These are phyloP conservation scores for Copidosoma floridanum DNA, from an alignment of 1,140 invertebrate genomes.

Conservation along the genomic window DNA sequence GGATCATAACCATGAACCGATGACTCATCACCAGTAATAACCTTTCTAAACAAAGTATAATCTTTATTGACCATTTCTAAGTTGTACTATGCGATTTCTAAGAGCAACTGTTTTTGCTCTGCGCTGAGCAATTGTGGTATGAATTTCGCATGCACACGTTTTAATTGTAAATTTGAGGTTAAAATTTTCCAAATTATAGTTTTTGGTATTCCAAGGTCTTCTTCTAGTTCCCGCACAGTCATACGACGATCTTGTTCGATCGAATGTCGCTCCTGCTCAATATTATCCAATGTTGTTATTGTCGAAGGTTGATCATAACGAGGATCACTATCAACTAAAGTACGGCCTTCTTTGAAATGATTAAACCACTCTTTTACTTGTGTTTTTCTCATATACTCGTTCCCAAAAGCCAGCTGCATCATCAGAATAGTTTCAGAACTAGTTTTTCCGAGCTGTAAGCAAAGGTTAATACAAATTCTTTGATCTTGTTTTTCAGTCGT, in stretches of 20 bases:
- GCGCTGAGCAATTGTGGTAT: constrained; percentile 30
- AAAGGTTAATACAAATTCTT: constrained; percentile 19
- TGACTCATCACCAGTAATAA: constrained; percentile 36
- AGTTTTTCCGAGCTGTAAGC: constrained; percentile 11
- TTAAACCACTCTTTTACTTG: constrained; percentile 11
- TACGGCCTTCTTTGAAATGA: neutral
- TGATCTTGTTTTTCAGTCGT: constrained; percentile 6
- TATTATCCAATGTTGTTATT: constrained; percentile 1
- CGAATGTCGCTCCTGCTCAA: neutral
- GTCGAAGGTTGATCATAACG: neutral
- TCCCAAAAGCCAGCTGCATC: neutral
- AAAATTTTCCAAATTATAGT: constrained; percentile 32
- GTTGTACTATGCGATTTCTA: constrained; percentile 31
- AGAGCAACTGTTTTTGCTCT: constrained; percentile 36
- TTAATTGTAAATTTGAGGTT: constrained; percentile 32
- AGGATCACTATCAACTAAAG: neutral
- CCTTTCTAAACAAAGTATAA: constrained; percentile 46
- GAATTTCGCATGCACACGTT: constrained; percentile 36
- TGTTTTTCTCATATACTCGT: constrained; percentile 11
- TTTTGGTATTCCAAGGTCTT: constrained; percentile 35
- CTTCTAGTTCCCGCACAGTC: constrained; percentile 32
- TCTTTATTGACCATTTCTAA: constrained; percentile 56
- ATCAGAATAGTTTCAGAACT: constrained; percentile 2
- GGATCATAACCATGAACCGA: too few species aligned
- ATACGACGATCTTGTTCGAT: constrained; percentile 29